A percentile compares a stretch with the other conserved stretches of the same genome.
These are phyloP conservation scores for Agrotis segetum DNA, from an alignment of 2,888 invertebrate genomes.

Conservation along the genomic window DNA sequence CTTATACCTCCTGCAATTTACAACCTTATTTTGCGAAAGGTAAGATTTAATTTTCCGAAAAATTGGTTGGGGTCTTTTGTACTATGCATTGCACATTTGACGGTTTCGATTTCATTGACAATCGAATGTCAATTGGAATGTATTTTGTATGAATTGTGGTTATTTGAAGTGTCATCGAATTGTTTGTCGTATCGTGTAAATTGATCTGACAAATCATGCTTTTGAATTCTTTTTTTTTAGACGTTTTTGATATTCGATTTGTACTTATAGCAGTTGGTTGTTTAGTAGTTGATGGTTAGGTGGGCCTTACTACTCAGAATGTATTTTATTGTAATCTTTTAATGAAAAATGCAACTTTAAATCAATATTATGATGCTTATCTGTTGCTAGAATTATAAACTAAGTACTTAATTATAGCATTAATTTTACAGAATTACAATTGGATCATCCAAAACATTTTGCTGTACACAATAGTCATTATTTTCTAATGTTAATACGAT, in stretches of 20 bases:
- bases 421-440: neutral
- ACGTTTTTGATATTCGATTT: constrained; percentile 3
- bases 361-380: constrained; percentile 4
- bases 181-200: constrained; percentile 55
- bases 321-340: neutral
- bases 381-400: neutral
- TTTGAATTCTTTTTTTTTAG: constrained; percentile 11
- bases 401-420: no score
- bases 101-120: constrained; percentile 65
- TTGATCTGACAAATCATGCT: constrained; percentile 37
- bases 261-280: neutral
- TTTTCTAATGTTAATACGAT: no score
- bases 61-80: constrained; percentile 20
- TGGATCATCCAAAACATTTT: neutral
- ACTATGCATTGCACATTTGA: constrained; percentile 63
- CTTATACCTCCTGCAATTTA: neutral
- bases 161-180: constrained; percentile 54
- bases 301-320: neutral
- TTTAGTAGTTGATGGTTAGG: neutral
- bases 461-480: neutral
- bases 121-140: constrained; percentile 59
- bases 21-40: neutral
- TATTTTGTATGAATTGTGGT: constrained; percentile 47
- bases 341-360: neutral
- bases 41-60: constrained; percentile 24